phyloP scores from a whole-genome alignment of 1,140 invertebrate genomes.

The Trinorchestia longiramus region DNA sequence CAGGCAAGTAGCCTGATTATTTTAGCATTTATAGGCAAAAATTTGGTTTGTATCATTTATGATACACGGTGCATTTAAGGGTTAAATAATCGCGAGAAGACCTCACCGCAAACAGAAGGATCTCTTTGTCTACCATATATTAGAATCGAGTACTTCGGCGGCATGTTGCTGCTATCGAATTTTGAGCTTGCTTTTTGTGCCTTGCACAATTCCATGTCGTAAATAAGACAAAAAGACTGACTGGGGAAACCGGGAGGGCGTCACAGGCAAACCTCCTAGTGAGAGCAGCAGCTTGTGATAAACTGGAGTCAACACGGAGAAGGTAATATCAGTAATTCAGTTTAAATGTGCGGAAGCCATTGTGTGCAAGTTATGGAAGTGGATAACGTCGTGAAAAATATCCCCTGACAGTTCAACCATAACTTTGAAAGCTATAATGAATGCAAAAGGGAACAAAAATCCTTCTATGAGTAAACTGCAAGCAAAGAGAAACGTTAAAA shows the following conservation, averaged over 20 bases:
- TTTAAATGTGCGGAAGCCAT: not conserved
- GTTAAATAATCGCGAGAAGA: no score
- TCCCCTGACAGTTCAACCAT: not conserved
- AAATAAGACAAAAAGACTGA: not conserved
- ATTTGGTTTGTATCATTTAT: no score
- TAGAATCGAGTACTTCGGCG: no score
- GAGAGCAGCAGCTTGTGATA: not conserved
- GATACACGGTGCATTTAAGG: no score
- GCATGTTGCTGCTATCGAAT: no score
- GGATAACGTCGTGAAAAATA: not conserved
- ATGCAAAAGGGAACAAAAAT: not conserved
- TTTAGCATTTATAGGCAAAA: no score
- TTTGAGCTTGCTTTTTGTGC: no score
- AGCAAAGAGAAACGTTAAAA: not conserved
- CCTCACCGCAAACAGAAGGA: no score
- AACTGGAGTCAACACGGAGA: not conserved
- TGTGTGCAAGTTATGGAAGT: not conserved
- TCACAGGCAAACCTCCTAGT: not conserved
- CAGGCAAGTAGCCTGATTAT: no score
- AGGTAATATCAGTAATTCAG: not conserved
- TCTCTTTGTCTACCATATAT: no score
- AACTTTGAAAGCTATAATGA: not conserved
- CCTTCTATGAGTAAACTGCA: not conserved
- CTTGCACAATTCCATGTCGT: not conserved
- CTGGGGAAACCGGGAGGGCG: conserved; percentile 5